Evolutionary conservation across 2,797 vertebrate genomes (phyloP).

Genomic region (Salarias fasciatus): DNA sequence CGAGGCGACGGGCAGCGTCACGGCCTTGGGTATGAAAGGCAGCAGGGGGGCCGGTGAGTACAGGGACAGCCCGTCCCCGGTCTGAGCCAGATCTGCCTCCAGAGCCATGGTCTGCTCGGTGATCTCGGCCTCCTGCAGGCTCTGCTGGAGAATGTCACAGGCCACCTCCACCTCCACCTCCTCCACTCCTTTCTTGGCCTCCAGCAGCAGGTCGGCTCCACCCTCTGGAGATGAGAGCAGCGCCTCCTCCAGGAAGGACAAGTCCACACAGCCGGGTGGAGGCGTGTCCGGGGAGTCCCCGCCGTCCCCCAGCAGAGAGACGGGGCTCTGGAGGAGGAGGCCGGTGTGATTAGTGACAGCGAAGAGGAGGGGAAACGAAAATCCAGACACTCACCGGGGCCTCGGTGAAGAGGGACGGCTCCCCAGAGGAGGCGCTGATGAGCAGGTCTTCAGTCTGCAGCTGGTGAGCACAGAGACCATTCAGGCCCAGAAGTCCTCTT

Average conservation of each 20-base stretch:
- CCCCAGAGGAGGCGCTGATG: constrained; percentile 85
- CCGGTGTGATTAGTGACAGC: constrained; percentile 47
- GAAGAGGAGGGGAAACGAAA: constrained; percentile 48
- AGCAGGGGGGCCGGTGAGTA: constrained; percentile 74
- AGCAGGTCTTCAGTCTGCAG: constrained; percentile 87
- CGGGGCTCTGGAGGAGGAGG: constrained; percentile 78
- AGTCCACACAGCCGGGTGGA: constrained; percentile 82
- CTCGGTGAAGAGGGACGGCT: constrained; percentile 84
- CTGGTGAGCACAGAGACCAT: no score
- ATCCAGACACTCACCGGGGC: constrained; percentile 82
- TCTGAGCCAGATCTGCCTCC: constrained; percentile 78
- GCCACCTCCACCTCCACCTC: constrained; percentile 75
- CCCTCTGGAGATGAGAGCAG: constrained; percentile 80
- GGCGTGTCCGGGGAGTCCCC: constrained; percentile 78
- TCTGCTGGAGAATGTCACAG: constrained; percentile 86
- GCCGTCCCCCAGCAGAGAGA: constrained; percentile 83
- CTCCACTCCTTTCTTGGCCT: constrained; percentile 68
- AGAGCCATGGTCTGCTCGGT: constrained; percentile 86
- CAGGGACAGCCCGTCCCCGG: constrained; percentile 75
- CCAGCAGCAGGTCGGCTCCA: constrained; percentile 61
- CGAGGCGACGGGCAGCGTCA: constrained; percentile 68
- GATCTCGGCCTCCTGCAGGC: constrained; percentile 87
- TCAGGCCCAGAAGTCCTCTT: no score
- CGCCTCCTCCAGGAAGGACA: constrained; percentile 87
- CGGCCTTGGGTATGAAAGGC: constrained; percentile 74